Evolutionary conservation across 2,113 vertebrate species (phyloP).

Genomic region (Origma solitaria): DNA sequence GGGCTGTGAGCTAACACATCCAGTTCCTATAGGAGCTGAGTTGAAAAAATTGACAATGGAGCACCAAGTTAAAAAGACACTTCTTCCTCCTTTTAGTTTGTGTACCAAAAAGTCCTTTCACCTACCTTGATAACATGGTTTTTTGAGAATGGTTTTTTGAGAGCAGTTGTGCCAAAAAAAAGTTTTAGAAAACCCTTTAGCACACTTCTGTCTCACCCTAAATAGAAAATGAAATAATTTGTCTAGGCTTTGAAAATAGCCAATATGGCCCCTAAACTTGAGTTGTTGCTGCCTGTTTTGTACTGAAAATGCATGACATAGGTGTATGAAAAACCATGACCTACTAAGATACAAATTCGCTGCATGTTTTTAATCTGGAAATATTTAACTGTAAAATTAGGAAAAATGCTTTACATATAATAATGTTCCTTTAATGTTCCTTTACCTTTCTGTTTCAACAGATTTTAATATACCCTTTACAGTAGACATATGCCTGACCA

Average conservation of each 20-base stretch:
- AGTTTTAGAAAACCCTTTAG: background rate
- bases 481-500: slow-evolving; percentile 76
- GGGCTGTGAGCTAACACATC: background rate
- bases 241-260: background rate
- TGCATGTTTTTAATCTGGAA: background rate
- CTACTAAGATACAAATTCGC: background rate
- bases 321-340: background rate
- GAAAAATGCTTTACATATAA: background rate
- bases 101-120: background rate
- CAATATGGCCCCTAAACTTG: background rate
- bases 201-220: background rate
- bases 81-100: background rate
- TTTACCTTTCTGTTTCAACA: slow-evolving; percentile 56
- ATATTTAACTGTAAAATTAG: background rate
- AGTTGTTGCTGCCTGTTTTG: background rate
- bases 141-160: background rate
- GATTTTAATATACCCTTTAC: slow-evolving; percentile 85
- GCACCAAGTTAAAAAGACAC: background rate
- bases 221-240: background rate
- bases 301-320: background rate
- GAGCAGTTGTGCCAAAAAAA: background rate
- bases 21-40: background rate
- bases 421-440: background rate
- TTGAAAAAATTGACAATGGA: background rate
- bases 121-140: background rate